Evolutionary conservation across 1,140 invertebrate genomes (phyloP), one percentile per base, ranked within the genome.

Genomic region (Nasonia vitripennis): DNA sequence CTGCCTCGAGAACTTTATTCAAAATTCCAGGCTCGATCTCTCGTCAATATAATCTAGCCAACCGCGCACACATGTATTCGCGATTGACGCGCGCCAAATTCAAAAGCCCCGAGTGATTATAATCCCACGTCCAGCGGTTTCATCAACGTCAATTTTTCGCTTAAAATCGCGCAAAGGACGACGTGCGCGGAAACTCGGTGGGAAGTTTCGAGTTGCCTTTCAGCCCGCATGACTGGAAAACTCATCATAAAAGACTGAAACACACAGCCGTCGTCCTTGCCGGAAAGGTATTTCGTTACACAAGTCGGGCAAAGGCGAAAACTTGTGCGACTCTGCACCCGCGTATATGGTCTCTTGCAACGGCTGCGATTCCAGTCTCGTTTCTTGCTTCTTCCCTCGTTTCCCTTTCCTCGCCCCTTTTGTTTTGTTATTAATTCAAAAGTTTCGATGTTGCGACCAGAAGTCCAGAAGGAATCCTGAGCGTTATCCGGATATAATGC

Each of bases 121-220:
- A 17, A 62, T 62, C 20, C 5, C 55, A 7, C 17, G 55, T n/a
- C 9, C 55, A 62, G 55, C 20, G 55, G 55, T 6, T 20, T 20
- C 55, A 62, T 62, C 55, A 62, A 20, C 17, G 55, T 7, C 55
- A 62, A 20, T 62, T 62, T 62, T 62, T n/a, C 17, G 20, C 20
- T n/a, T 2, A 7, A n/a, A 62, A 62, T 62, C 55, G 20, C 14
- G 48, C 12, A 51, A 51, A 51, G 48, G 48, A 48, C 0, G 55
- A 20, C 17, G 20, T 20, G 55, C 55, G 55, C 11, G 12, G 71
- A 31, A 74, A 37, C 31, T 20, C 17, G 3, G 5, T 70, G 14
- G 71, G 0, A 74, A 74, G 71, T 74, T 74, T 74, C 71, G 71
- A 74, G 71, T 74, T 74, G 71, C 71, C 12, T 74, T 74, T 74